These are phyloP conservation scores for Chalcosyrphus nemorum DNA, from an alignment of 2,888 invertebrate genomes.

Conservation along the genomic window DNA sequence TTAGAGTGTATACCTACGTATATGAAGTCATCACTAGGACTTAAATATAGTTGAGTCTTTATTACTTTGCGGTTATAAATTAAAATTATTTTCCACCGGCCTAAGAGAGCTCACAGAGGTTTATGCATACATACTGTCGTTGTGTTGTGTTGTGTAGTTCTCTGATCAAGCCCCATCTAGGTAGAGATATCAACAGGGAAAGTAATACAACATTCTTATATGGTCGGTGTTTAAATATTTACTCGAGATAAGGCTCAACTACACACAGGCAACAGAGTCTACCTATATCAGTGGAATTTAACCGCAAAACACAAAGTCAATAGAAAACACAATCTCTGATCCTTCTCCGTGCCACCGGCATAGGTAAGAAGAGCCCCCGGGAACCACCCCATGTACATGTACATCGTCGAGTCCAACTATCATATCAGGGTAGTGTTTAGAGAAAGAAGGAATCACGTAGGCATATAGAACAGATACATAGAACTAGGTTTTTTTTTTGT, in stretches of 20 bases:
- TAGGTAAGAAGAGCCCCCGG: not conserved
- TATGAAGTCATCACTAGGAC: slow-evolving; percentile 14
- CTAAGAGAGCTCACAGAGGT: slow-evolving; percentile 4
- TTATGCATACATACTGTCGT: slow-evolving; percentile 18
- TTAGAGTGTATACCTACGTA: not conserved
- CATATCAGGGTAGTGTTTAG: slow-evolving; percentile 33
- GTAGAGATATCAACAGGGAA: slow-evolving; percentile 22
- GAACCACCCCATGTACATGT: slow-evolving; percentile 18
- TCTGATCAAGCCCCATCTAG: not conserved
- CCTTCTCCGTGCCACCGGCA: not conserved
- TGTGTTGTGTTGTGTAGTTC: not conserved
- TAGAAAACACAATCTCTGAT: slow-evolving; percentile 18
- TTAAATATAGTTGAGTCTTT: slow-evolving; percentile 28
- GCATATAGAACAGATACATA: not conserved
- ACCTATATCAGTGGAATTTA: slow-evolving; percentile 16
- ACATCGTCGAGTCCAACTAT: not conserved
- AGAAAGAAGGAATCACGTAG: slow-evolving; percentile 22
- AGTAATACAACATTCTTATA: slow-evolving; percentile 46
- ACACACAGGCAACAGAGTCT: slow-evolving; percentile 32
- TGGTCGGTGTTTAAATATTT: slow-evolving; percentile 65
- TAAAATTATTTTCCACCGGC: not conserved
- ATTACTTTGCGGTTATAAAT: slow-evolving; percentile 40
- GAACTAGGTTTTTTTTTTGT: slow-evolving; percentile 18
- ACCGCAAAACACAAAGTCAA: slow-evolving; percentile 42
- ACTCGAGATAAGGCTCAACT: slow-evolving; percentile 56